A percentile compares a stretch with the other conserved stretches of the same genome.
These are phyloP conservation scores for Parus major DNA, from an alignment of 2,113 vertebrate genomes.

Conservation along the genomic window DNA sequence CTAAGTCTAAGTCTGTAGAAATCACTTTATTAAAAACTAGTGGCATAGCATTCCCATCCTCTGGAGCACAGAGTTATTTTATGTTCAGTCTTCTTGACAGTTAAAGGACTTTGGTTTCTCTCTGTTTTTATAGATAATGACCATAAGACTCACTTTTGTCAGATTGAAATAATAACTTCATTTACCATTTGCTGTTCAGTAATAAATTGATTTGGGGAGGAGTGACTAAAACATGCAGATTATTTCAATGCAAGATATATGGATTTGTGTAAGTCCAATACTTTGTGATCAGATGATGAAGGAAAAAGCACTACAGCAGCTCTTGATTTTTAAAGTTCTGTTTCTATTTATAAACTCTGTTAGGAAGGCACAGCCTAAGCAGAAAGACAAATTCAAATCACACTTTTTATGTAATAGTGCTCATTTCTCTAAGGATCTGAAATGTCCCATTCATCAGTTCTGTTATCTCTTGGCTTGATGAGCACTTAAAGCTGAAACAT, in stretches of 20 bases:
- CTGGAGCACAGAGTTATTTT: neutral
- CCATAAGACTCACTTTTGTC: neutral
- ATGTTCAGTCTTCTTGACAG: neutral
- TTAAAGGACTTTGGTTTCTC: neutral
- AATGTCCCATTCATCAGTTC: conserved; percentile 62
- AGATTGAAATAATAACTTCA: neutral
- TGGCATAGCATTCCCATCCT: neutral
- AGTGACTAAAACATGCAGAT: conserved; percentile 8
- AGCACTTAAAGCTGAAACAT: conserved; percentile 54
- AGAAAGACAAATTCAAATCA: conserved; percentile 59
- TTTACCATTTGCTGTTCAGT: conserved; percentile 2
- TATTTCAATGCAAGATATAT: neutral
- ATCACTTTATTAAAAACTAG: conserved; percentile 25
- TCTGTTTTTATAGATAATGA: neutral
- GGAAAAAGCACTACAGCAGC: neutral
- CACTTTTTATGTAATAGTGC: conserved; percentile 48
- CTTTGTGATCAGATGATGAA: neutral
- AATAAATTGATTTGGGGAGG: conserved; percentile 45
- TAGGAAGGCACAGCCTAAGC: conserved; percentile 26
- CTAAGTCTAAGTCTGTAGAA: conserved; percentile 18
- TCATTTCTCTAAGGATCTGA: conserved; percentile 56
- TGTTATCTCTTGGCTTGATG: conserved; percentile 49
- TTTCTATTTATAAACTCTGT: conserved; percentile 56
- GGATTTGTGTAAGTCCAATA: conserved; percentile 20
- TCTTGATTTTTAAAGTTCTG: conserved; percentile 50